Percentiles rank a stretch among this genome's conserved stretches.
Evolutionary conservation across 2,797 vertebrate genomes (phyloP).

Genomic region (Catamblyrhynchus diadema): DNA sequence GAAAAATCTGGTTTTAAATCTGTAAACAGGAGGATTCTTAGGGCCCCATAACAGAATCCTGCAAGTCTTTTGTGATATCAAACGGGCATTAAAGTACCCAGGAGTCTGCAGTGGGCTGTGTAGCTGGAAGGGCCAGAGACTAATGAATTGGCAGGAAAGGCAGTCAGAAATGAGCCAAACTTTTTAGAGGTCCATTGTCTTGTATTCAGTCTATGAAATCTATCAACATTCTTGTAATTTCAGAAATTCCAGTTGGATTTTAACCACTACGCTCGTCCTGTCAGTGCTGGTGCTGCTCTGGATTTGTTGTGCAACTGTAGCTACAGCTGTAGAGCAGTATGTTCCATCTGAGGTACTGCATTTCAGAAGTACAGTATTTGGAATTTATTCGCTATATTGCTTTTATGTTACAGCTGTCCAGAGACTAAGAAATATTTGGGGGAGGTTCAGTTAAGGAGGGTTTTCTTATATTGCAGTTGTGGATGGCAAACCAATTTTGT

Average conservation of each 20-base stretch:
- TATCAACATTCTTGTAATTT: background rate
- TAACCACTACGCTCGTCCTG: slow-evolving; percentile 89
- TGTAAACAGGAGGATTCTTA: background rate
- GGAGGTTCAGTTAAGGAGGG: background rate
- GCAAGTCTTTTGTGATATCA: background rate
- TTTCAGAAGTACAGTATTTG: background rate
- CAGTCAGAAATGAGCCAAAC: background rate
- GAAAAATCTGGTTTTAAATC: background rate
- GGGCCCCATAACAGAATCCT: background rate
- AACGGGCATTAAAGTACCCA: background rate
- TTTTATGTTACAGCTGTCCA: background rate
- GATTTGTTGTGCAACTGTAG: slow-evolving; percentile 97
- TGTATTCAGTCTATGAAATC: background rate
- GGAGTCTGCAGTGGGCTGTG: background rate
- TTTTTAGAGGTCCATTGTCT: background rate
- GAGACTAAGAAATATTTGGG: background rate
- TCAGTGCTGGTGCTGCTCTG: slow-evolving; percentile 95
- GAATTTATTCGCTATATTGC: background rate
- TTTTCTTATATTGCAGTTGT: background rate
- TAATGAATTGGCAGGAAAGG: background rate
- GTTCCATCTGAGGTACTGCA: slow-evolving; percentile 87
- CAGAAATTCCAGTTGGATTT: slow-evolving; percentile 96
- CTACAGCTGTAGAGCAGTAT: slow-evolving; percentile 95
- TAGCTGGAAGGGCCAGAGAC: background rate
- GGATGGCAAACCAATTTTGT: background rate